These are phyloP conservation scores for Rhagophthalmus giganteus DNA, from an alignment of 2,888 invertebrate genomes.

Conservation along the genomic window DNA sequence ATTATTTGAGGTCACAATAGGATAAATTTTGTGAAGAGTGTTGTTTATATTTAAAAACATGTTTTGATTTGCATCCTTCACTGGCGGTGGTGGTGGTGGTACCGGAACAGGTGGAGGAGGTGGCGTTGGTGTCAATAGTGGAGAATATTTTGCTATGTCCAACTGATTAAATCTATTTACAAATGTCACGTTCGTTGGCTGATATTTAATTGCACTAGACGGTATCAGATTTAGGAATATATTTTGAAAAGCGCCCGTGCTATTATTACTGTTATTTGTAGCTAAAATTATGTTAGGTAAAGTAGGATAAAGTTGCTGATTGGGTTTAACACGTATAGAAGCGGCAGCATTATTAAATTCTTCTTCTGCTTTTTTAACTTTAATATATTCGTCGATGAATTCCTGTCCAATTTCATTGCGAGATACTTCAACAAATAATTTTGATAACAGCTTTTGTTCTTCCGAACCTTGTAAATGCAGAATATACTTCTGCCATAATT, in stretches of 20 bases:
- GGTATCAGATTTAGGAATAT: slow-evolving; percentile 50
- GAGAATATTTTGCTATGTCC: neutral
- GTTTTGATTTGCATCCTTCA: slow-evolving; percentile 48
- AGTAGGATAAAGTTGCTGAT: slow-evolving; percentile 13
- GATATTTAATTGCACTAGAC: slow-evolving; percentile 26
- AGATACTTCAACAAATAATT: slow-evolving; percentile 22
- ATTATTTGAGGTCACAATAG: slow-evolving; percentile 34
- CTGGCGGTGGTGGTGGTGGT: neutral
- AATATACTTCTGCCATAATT: slow-evolving; percentile 46
- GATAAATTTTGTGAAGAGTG: slow-evolving; percentile 46
- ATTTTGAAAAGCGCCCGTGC: slow-evolving; percentile 44
- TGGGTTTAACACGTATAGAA: slow-evolving; percentile 14
- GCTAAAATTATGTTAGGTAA: slow-evolving; percentile 18
- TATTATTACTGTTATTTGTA: slow-evolving; percentile 10
- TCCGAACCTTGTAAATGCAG: slow-evolving; percentile 40
- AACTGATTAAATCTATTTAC: slow-evolving; percentile 2
- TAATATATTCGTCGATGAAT: slow-evolving; percentile 18
- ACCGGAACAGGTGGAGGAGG: neutral
- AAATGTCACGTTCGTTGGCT: slow-evolving; percentile 6
- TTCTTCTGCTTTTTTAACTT: slow-evolving; percentile 12
- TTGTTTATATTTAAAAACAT: slow-evolving; percentile 48
- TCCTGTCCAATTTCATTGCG: slow-evolving; percentile 17
- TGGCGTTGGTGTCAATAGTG: neutral
- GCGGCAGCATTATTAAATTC: slow-evolving; percentile 3
- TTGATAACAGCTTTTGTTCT: slow-evolving; percentile 34